Conservation (phyloP, 2,888 invertebrate species). For the Trissolcus brochymenae region DNA sequence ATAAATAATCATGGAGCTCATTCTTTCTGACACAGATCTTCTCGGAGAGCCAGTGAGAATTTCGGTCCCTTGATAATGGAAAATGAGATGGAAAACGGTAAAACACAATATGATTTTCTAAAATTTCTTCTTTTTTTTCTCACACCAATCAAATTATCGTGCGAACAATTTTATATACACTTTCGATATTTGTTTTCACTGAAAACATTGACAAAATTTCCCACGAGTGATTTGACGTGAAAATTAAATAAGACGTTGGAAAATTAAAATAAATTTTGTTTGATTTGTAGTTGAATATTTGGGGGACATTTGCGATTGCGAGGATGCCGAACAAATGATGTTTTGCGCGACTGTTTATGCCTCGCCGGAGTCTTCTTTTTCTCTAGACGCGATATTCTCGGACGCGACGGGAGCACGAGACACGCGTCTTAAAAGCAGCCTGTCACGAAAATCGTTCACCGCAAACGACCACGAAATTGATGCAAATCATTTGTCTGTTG, state of each 20-base stretch:
- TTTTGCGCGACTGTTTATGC: not conserved
- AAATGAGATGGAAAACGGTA: conserved; percentile 19
- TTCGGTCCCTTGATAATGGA: not conserved
- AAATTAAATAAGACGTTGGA: too few relatives aligned
- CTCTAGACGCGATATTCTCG: conserved; percentile 8
- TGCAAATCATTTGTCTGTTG: conserved; percentile 26
- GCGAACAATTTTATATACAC: not conserved
- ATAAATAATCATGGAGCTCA: conserved; percentile 25
- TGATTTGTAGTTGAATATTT: not conserved
- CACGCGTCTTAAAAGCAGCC: conserved; percentile 8
- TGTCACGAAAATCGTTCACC: conserved; percentile 20
- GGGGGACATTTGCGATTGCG: conserved; percentile 11
- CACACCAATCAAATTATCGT: not conserved
- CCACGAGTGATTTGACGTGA: not conserved
- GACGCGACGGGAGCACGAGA: conserved; percentile 7
- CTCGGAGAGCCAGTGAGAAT: conserved; percentile 17
- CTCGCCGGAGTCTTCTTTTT: conserved; percentile 6
- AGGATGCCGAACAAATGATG: conserved; percentile 5
- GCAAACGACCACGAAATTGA: conserved; percentile 24
- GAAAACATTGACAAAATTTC: not conserved
- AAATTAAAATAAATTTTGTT: too few relatives aligned
- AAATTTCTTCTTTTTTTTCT: conserved; percentile 11
- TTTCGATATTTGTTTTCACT: not conserved
- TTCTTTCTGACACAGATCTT: conserved; percentile 34
- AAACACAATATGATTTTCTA: conserved; percentile 1